Evolutionary conservation across 2,113 vertebrate genomes (phyloP).

Genomic region (Salvelinus sp.): DNA sequence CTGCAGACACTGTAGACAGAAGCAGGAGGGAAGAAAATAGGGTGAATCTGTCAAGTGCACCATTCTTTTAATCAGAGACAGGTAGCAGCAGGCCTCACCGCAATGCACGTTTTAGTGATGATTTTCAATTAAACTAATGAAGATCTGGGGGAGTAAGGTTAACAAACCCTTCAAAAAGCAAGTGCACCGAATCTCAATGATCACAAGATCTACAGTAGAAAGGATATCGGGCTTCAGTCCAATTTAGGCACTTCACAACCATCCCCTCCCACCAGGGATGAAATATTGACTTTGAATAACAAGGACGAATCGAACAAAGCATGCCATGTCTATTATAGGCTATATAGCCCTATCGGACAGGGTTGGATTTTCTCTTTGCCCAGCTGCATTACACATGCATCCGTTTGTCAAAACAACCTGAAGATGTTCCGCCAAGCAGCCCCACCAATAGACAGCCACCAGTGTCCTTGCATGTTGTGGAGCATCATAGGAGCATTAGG

Average conservation of each 20-base stretch:
- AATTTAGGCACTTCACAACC: background rate
- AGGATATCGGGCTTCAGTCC: background rate
- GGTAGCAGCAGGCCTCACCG: constrained; percentile 24
- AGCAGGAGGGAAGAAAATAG: constrained; percentile 5
- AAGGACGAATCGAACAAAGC: background rate
- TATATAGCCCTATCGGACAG: background rate
- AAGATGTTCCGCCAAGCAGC: background rate
- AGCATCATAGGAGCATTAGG: constrained; percentile 9
- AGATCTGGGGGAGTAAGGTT: constrained; percentile 24
- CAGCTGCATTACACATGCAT: background rate
- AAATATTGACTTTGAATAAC: background rate
- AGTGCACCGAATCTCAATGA: constrained; percentile 13
- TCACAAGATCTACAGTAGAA: constrained; percentile 1
- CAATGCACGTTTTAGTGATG: constrained; percentile 6
- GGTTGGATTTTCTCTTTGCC: background rate
- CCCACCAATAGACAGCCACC: background rate
- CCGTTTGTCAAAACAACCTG: background rate
- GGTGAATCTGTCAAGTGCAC: constrained; percentile 9
- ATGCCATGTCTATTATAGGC: background rate
- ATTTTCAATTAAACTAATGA: constrained; percentile 40
- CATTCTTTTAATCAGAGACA: constrained; percentile 24
- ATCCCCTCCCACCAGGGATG: background rate
- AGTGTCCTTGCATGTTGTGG: background rate
- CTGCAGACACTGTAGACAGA: background rate
- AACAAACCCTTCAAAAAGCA: constrained; percentile 30